Base-by-base conservation (phyloP, 35 echinoderm and acorn worm genomes). In the Lytechinus pictus region DNA sequence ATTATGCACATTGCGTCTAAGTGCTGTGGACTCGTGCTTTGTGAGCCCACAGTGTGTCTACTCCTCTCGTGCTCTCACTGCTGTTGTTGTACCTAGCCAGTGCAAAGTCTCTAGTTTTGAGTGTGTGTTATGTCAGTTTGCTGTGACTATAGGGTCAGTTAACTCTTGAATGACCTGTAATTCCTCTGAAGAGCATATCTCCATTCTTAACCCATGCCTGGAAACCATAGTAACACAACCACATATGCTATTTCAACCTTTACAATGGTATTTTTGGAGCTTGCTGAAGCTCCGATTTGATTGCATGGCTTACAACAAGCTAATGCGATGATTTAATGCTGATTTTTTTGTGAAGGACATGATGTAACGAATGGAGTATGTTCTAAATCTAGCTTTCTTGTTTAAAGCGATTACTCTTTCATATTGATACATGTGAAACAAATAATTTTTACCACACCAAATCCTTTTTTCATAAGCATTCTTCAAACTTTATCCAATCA, bases 1-100 rank as follows among this genome's bases (percentile, higher is more conserved):
- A 79, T 79, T 79, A 79, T 79, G 66, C 66, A 79, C 66, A 79
- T 79, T 79, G 66, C 66, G 66, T 79, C 33, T 24, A 79, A 79
- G 66, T 79, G n/a, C 66, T 79, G 66, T 79, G 66, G 66, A 79
- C 66, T 79, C 66, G 66, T 79, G 66, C 66, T 79, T 79, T 79
- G 66, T 79, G 66, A 79, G 66, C n/a, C 66, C 66, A 79, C 66
- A 79, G 66, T 79, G 66, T 79, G 66, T 79, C 66, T 79, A 27
- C 66, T 79, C 66, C 13, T 79, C 66, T 24, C 66, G 14, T 79
- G 61, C 61, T 71, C 61, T 16, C 66, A 79, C 66, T 79, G 66
- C 66, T 79, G 66, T 79, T 79, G 19, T 79, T 79, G 66, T 79
- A 79, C 66, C 66, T 79, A 79, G 66, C 66, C 66, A 79, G 21